Conservation (phyloP, 53 echinoderm and acorn worm genomes). For the Temnopleurus reevesii region DNA sequence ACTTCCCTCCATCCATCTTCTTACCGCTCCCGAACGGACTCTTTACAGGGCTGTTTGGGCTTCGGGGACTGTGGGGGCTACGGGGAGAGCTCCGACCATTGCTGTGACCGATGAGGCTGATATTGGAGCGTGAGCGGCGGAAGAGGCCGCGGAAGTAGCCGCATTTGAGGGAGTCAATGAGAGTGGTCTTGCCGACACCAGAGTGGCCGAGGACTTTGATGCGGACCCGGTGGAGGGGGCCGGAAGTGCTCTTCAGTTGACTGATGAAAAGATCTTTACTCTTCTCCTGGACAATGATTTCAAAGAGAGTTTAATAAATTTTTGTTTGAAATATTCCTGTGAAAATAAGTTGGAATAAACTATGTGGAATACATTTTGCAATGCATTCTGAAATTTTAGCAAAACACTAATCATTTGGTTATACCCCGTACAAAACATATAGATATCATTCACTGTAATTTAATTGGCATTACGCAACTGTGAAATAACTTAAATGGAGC, state of each 20-base stretch:
- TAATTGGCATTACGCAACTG: too few species aligned
- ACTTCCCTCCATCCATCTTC: conserved; percentile 42
- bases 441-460: too few species aligned
- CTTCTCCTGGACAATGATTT: conserved; percentile 66
- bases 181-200: conserved; percentile 90
- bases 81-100: conserved; percentile 67
- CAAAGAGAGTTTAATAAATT: too few species aligned
- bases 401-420: too few species aligned
- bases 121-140: conserved; percentile 86
- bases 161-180: conserved; percentile 94
- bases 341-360: too few species aligned
- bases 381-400: too few species aligned
- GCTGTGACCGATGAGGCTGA: conserved; percentile 78
- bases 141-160: conserved; percentile 94
- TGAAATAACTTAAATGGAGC: too few species aligned
- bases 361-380: too few species aligned
- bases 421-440: too few species aligned
- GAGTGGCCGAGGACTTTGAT: conserved; percentile 90
- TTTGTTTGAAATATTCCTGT: too few species aligned
- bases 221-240: conserved; percentile 75
- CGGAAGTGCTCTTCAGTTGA: conserved; percentile 79
- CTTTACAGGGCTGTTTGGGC: conserved; percentile 12
- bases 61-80: conserved; percentile 48
- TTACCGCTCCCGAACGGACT: background rate
- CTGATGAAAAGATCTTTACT: conserved; percentile 84